These are phyloP conservation scores for Phylloscopus trochilus DNA, from an alignment of 2,113 vertebrate species.

Conservation along the genomic window DNA sequence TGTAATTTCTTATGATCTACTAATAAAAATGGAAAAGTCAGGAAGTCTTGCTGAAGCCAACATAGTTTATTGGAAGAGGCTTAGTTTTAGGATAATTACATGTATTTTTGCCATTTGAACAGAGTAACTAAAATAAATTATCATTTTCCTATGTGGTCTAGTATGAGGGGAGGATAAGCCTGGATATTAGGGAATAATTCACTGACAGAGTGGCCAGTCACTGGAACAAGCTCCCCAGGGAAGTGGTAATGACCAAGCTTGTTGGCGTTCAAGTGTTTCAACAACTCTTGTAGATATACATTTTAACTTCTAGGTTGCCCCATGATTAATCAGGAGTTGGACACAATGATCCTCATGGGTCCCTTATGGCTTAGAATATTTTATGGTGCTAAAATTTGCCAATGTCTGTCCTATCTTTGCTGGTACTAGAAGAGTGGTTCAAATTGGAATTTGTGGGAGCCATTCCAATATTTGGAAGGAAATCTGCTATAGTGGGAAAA, in stretches of 20 bases:
- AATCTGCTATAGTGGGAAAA: not conserved
- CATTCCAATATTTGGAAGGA: not conserved
- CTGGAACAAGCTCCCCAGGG: not conserved
- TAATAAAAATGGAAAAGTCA: not conserved
- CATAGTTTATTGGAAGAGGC: not conserved
- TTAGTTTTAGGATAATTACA: not conserved
- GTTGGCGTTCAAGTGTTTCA: not conserved
- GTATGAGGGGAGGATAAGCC: not conserved
- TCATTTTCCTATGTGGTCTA: not conserved
- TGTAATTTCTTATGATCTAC: not conserved
- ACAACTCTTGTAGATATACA: fast-evolving
- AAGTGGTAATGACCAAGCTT: not conserved
- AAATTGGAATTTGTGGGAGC: not conserved
- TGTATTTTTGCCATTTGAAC: not conserved
- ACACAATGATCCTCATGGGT: not conserved
- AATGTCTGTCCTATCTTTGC: not conserved
- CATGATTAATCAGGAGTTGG: not conserved
- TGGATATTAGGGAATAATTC: not conserved
- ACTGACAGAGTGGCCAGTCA: not conserved
- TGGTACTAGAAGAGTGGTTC: not conserved
- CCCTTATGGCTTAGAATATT: not conserved
- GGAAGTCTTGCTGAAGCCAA: not conserved
- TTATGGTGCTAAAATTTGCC: not conserved
- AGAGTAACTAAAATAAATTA: not conserved
- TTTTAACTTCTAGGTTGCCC: not conserved